Base-by-base conservation (phyloP, 2,888 invertebrate species). In the Colletes collaris region DNA sequence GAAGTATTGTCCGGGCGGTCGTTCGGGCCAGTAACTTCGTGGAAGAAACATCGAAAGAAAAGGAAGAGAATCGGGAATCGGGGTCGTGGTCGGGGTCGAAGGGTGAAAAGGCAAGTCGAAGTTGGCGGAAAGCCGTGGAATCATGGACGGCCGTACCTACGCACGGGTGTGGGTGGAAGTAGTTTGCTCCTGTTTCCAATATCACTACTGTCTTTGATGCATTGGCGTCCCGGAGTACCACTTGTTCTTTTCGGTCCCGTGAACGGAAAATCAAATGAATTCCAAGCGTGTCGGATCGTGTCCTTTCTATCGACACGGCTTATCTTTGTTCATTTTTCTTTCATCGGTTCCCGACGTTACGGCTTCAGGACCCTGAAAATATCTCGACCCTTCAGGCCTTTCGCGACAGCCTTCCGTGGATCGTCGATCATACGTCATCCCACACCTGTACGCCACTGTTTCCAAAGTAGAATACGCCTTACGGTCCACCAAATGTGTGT, bases 181-280 rank as follows among this genome's bases (percentile, higher is more conserved):
- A 84, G 73, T 84, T 85, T 81, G 68, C 62, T 87, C 83, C 81
- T 85, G 83, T 89, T 85, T 88, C 81, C 84, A 84, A 89, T 82
- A 88, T 82, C 81, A 77, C 75, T 69, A 74, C 77, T 75, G 81
- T 76, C 83, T 85, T 86, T 87, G 82, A 86, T 84, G 77, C 79
- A 83, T 82, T 70, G 82, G 75, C 75, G 68, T 86, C 76, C 72
- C 65, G 64, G 73, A 86, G 82, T 76, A 79, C 81, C 82, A 84
- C 85, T 88, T 88, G 86, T 87, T 86, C 82, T 75, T 63, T 69
- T 76, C 76, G 80, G 76, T 75, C 76, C 76, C 79, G 76, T 82
- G 85, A 81, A 87, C 85, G 79, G 81, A 82, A 86, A 88, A 86
- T 77, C 81, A 84, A 89, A 90, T 85, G 84, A 86, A 89, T 89